These are phyloP conservation scores for Uropetala carovei DNA, from an alignment of 2,888 invertebrate genomes.

Conservation along the genomic window DNA sequence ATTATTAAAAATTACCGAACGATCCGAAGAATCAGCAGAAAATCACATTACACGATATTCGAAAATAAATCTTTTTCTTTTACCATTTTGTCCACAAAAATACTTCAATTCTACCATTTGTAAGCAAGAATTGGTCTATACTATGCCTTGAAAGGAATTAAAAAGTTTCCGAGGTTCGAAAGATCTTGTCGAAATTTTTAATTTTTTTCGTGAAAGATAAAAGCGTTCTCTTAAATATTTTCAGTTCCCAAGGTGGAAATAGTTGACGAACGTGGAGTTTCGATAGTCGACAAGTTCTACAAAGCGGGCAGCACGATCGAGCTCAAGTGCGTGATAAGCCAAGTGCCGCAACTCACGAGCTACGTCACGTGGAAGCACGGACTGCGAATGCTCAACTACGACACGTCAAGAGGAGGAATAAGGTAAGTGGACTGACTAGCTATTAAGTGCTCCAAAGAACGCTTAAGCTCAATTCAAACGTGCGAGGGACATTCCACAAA, in stretches of 20 bases:
- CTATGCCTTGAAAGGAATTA: no score
- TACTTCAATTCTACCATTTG: not conserved
- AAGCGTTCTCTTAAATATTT: not conserved
- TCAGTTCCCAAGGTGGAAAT: constrained; percentile 89
- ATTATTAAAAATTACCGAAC: no score
- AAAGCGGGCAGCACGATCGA: constrained; percentile 90
- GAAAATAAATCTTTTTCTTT: no score
- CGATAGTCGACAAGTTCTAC: constrained; percentile 88
- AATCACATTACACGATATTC: no score
- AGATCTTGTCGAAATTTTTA: not conserved
- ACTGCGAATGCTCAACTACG: constrained; percentile 84
- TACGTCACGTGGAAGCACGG: constrained; percentile 90
- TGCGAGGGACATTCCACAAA: no score
- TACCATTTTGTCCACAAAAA: not conserved
- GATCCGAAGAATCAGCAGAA: no score
- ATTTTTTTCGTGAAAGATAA: not conserved
- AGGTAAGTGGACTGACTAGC: constrained; percentile 84
- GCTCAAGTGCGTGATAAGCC: constrained; percentile 87
- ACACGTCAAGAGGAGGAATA: constrained; percentile 87
- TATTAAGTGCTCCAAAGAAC: no score
- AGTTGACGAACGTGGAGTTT: constrained; percentile 86
- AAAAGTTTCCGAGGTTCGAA: no score
- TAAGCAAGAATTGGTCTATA: not conserved
- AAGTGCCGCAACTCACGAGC: constrained; percentile 85
- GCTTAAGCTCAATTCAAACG: no score